Base-by-base conservation (phyloP, 2,113 vertebrate species). In the Synchiropus splendidus region DNA sequence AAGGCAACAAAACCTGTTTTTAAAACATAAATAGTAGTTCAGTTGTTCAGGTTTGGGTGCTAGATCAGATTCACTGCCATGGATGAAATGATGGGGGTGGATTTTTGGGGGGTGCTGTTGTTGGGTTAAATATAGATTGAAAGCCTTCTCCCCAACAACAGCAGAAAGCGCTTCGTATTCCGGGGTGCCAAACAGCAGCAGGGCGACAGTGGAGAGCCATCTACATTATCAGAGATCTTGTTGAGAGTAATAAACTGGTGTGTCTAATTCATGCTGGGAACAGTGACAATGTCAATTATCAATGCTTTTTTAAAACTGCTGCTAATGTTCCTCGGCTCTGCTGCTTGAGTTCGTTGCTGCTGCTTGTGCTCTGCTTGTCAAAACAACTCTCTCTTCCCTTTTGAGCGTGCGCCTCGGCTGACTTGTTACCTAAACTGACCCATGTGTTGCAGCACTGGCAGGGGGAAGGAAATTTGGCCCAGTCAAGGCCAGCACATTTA, bases 41-140 rank as follows among this genome's bases (percentile, higher is more conserved):
- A n/a, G n/a, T n/a, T n/a, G n/a, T n/a, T n/a, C n/a, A n/a, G n/a
- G n/a, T 27, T 27, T 27, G 21, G 8, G 21, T 27, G 4, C 21
- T 27, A 5, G 4, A 27, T 27, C 21, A 27, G n/a, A n/a, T n/a
- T n/a, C n/a, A n/a, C n/a, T n/a, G n/a, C n/a, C n/a, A n/a, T n/a
- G n/a, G n/a, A n/a, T n/a, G n/a, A n/a, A n/a, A n/a, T n/a, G 21
- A 27, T 27, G 21, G 21, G 21, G 21, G 21, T n/a, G n/a, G n/a
- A n/a, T 27, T 27, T 27, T 56, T 18, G 64, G 76, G 61, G 45
- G 52, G 39, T 63, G 43, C 27, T 55, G 47, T 16, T 16, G 8
- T 5, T 27, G 42, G 51, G 67, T 70, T 83, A 81, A 73, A 81
- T 78, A 78, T 81, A 83, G 80, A 65, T 51, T 31, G 37, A 47